Percentiles rank a stretch among this genome's conserved stretches.
phyloP scores from a whole-genome alignment of 1,140 invertebrate genomes.

The Lordiphosa mommai region DNA sequence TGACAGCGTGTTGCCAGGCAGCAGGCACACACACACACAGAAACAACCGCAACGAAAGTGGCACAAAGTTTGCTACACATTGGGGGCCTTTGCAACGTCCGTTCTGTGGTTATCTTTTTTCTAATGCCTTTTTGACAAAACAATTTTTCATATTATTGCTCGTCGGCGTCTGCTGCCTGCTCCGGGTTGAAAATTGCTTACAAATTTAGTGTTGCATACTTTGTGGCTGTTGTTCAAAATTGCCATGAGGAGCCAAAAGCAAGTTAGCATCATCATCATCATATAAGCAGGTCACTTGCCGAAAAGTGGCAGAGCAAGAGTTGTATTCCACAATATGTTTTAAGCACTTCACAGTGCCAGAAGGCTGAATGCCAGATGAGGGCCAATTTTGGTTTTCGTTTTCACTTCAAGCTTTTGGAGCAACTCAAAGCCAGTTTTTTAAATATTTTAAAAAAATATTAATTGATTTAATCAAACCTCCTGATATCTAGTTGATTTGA shows the following conservation, averaged over 20 bases:
- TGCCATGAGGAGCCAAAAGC: slow-evolving; percentile 26
- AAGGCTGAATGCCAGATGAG: too few species aligned
- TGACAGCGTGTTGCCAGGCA: slow-evolving; percentile 59
- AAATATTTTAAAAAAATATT: too few species aligned
- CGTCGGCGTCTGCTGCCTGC: slow-evolving; percentile 14
- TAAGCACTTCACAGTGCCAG: too few species aligned
- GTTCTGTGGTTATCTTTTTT: slow-evolving; percentile 49
- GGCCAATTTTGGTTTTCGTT: too few species aligned
- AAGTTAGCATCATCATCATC: slow-evolving; percentile 1
- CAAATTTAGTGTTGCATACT: slow-evolving; percentile 61
- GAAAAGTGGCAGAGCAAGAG: slow-evolving; percentile 15
- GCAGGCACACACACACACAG: slow-evolving; percentile 8
- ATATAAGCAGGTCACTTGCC: slow-evolving; percentile 18
- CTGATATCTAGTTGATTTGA: too few species aligned
- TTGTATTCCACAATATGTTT: too few species aligned
- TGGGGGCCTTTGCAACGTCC: slow-evolving; percentile 15
- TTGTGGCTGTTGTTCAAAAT: slow-evolving; percentile 40
- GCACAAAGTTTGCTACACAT: slow-evolving; percentile 73
- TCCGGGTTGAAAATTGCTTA: slow-evolving; percentile 57
- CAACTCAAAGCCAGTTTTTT: too few species aligned
- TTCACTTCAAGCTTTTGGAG: too few species aligned
- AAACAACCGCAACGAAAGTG: slow-evolving; percentile 58
- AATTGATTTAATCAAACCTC: too few species aligned
- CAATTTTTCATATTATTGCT: slow-evolving; percentile 73
- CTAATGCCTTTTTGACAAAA: slow-evolving; percentile 70